phyloP scores from a whole-genome alignment of 2,888 invertebrate species.

The Ichneumon xanthorius region DNA sequence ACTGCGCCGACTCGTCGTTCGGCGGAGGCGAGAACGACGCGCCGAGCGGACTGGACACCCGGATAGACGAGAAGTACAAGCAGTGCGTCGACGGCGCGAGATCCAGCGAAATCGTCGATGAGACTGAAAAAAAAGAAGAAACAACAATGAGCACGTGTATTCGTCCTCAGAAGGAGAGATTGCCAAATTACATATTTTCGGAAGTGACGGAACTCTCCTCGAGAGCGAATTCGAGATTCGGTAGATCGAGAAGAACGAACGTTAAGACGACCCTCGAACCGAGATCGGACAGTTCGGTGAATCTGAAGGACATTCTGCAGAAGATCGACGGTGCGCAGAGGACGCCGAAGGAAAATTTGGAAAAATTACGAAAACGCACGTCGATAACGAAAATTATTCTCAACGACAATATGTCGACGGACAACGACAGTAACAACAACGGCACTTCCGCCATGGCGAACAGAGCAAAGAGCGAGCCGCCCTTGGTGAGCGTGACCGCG shows the following conservation, averaged over 20 bases:
- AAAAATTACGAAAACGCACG: slow-evolving; percentile 81
- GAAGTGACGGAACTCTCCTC: slow-evolving; percentile 47
- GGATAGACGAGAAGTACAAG: slow-evolving; percentile 82
- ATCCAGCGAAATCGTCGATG: slow-evolving; percentile 30
- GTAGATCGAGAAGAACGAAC: slow-evolving; percentile 2
- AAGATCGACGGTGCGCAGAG: slow-evolving; percentile 77
- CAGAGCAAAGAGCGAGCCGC: slow-evolving; percentile 72
- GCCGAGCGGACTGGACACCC: slow-evolving; percentile 74
- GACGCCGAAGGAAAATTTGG: slow-evolving; percentile 80
- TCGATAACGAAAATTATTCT: slow-evolving; percentile 81
- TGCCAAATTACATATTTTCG: slow-evolving; percentile 72
- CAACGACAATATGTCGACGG: slow-evolving; percentile 75
- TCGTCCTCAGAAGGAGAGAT: slow-evolving; percentile 63
- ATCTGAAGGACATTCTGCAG: slow-evolving; percentile 81
- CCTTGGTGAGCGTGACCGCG: slow-evolving; percentile 28
- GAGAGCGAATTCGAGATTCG: slow-evolving; percentile 16
- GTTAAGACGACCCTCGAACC: background rate
- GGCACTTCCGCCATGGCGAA: slow-evolving; percentile 49
- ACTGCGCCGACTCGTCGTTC: slow-evolving; percentile 65
- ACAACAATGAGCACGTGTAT: background rate
- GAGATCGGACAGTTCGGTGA: slow-evolving; percentile 76
- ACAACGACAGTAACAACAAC: slow-evolving; percentile 71
- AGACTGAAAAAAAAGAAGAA: slow-evolving; percentile 25
- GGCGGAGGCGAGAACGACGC: slow-evolving; percentile 35
- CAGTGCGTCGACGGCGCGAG: slow-evolving; percentile 81